These are phyloP conservation scores for Pao palembangensis DNA, from an alignment of 2,113 vertebrate genomes.

Conservation along the genomic window DNA sequence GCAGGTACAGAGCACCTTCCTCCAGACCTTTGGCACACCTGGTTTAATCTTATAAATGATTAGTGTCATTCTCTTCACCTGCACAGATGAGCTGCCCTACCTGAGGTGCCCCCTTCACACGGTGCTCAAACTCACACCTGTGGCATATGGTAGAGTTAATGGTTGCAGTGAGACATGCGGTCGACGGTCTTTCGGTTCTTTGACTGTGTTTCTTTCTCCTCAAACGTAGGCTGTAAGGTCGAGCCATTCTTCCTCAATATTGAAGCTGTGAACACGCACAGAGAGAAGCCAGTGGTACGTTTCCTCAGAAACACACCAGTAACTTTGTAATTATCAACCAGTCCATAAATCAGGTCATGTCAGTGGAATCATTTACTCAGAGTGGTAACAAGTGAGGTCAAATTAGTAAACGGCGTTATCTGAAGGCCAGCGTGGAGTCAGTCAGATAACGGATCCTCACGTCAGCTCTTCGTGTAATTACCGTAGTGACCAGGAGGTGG, in stretches of 20 bases:
- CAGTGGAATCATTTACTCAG: too few species aligned
- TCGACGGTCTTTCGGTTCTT: not conserved
- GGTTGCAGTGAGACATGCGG: not conserved
- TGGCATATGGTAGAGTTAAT: constrained; percentile 85
- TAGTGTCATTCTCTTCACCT: constrained; percentile 12
- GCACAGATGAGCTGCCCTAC: constrained; percentile 87
- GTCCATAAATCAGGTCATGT: too few species aligned
- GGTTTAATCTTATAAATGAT: not conserved
- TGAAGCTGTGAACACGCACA: constrained; percentile 88
- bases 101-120: constrained; percentile 92
- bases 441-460: too few species aligned
- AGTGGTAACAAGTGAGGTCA: too few species aligned
- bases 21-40: not conserved
- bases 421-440: too few species aligned
- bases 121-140: constrained; percentile 90
- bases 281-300: constrained; percentile 82
- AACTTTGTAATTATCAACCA: not conserved
- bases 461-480: too few species aligned
- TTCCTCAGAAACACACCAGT: constrained; percentile 4
- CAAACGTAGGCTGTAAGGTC: constrained; percentile 80
- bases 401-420: too few species aligned
- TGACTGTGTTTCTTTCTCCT: constrained; percentile 21
- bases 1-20: constrained; percentile 72
- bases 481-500: too few species aligned
- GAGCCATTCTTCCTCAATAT: constrained; percentile 87